These are phyloP conservation scores for Drosophila yakuba DNA, from an alignment of 1,140 invertebrate species.

Conservation along the genomic window DNA sequence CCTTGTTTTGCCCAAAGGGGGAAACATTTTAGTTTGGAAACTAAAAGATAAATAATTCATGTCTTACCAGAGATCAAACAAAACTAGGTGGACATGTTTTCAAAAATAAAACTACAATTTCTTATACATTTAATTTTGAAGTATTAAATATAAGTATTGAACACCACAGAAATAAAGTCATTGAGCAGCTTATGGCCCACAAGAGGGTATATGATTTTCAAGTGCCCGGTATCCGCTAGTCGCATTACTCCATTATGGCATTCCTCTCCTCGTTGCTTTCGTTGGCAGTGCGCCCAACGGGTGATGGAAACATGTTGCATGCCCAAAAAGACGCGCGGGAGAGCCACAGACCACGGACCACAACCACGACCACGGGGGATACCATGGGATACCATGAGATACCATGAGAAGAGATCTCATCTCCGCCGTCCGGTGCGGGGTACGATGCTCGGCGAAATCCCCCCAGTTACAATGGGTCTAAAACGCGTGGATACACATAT, in stretches of 20 bases:
- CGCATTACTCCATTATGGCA: slow-evolving; percentile 30
- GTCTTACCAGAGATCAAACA: too few relatives aligned
- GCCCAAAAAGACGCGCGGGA: slow-evolving; percentile 57
- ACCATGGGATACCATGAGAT: neutral
- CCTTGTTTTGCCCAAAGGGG: neutral
- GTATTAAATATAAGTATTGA: too few relatives aligned
- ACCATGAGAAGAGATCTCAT: neutral
- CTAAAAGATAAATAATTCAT: too few relatives aligned
- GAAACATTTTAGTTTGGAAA: too few relatives aligned
- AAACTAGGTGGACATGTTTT: too few relatives aligned
- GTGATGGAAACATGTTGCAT: slow-evolving; percentile 75
- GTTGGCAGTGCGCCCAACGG: slow-evolving; percentile 75
- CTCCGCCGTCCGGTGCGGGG: slow-evolving; percentile 35
- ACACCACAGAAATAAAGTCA: neutral
- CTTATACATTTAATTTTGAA: too few relatives aligned
- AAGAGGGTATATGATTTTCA: slow-evolving; percentile 2
- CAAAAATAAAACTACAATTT: too few relatives aligned
- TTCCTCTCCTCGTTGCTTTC: slow-evolving; percentile 48
- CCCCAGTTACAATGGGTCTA: slow-evolving; percentile 54
- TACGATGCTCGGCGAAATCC: slow-evolving; percentile 57
- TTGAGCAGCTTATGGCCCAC: neutral
- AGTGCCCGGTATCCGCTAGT: slow-evolving; percentile 42
- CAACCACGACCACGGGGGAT: slow-evolving; percentile 31
- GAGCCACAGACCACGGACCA: slow-evolving; percentile 15
- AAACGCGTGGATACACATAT: slow-evolving; percentile 53